phyloP scores from a whole-genome alignment of 1,140 invertebrate genomes.

The Calycopis cecrops region DNA sequence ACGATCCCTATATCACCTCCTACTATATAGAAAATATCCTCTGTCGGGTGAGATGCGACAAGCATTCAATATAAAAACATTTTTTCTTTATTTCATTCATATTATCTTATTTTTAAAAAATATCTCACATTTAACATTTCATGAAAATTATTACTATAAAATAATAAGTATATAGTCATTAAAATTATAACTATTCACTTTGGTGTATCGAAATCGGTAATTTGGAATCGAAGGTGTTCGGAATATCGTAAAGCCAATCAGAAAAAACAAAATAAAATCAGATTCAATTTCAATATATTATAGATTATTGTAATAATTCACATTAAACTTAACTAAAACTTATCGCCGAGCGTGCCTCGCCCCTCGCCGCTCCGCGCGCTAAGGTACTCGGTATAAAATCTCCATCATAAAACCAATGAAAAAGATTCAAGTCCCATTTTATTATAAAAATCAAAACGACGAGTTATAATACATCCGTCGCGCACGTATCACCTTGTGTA shows the following conservation, averaged over 20 bases:
- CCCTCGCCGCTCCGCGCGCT: constrained; percentile 58
- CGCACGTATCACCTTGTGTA: constrained; percentile 60
- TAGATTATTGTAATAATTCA: constrained; percentile 75
- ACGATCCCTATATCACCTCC: background rate
- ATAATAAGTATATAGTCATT: constrained; percentile 1
- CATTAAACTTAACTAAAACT: constrained; percentile 74
- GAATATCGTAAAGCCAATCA: constrained; percentile 65
- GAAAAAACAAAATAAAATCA: constrained; percentile 72
- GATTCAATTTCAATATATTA: constrained; percentile 75
- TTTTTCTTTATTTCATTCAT: background rate
- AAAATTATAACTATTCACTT: constrained; percentile 8
- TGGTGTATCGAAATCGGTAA: constrained; percentile 17
- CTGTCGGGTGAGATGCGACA: constrained; percentile 1
- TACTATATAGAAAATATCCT: constrained; percentile 9
- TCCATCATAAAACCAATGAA: constrained; percentile 73
- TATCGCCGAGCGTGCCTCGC: constrained; percentile 71
- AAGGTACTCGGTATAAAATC: constrained; percentile 73
- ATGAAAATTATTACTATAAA: background rate
- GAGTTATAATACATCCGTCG: constrained; percentile 65
- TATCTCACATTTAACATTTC: constrained; percentile 11
- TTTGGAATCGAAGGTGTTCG: constrained; percentile 35
- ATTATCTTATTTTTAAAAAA: constrained; percentile 2
- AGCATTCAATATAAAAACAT: constrained; percentile 8
- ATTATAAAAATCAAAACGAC: constrained; percentile 75
- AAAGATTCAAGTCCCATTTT: constrained; percentile 75